phyloP scores from a whole-genome alignment of 2,888 invertebrate genomes.

The Diabrotica balteata region DNA sequence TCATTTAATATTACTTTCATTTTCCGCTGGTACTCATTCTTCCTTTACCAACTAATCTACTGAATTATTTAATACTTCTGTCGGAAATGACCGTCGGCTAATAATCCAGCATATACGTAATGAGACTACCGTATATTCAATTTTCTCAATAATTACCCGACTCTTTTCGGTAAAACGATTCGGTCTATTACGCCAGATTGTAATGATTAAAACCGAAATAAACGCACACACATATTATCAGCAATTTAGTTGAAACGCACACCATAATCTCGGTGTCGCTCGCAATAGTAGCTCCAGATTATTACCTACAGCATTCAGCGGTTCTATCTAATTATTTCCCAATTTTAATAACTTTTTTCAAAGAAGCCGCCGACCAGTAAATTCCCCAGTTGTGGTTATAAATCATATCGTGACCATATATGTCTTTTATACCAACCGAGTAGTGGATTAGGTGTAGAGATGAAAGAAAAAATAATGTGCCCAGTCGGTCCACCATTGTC shows the following conservation, averaged over 20 bases:
- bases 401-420: conserved; percentile 14
- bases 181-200: too few species aligned
- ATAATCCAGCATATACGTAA: too few species aligned
- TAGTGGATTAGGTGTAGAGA: conserved; percentile 4
- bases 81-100: too few species aligned
- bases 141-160: too few species aligned
- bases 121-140: too few species aligned
- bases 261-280: not conserved
- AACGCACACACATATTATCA: conserved; percentile 1
- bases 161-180: too few species aligned
- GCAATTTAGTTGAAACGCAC: not conserved
- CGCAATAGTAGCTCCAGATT: not conserved
- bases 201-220: not conserved
- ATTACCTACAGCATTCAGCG: conserved; percentile 6
- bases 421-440: conserved; percentile 16
- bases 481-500: not conserved
- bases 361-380: conserved; percentile 15
- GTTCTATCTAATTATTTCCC: conserved; percentile 9
- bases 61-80: too few species aligned
- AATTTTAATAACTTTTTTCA: conserved; percentile 21
- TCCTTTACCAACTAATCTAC: too few species aligned
- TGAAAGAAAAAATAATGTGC: conserved; percentile 7
- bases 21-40: too few species aligned
- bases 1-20: too few species aligned
- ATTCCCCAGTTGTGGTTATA: conserved; percentile 8